phyloP scores from a whole-genome alignment of 92 coral and sea anemone genomes.

The Epizoanthus illoricatus region DNA sequence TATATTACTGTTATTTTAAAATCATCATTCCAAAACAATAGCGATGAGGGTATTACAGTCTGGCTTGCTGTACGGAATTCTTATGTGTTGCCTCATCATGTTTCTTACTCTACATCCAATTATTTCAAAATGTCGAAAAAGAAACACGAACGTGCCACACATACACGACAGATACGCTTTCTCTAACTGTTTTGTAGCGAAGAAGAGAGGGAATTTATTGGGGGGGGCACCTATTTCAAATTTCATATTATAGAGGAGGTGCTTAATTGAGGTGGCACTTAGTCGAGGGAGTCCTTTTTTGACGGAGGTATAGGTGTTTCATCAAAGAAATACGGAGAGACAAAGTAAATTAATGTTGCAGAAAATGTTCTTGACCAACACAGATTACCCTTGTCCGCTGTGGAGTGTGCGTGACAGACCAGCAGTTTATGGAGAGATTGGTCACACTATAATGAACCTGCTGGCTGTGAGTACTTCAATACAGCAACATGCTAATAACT shows the following conservation, averaged over 20 bases:
- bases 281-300: neutral
- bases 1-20: too few relatives aligned
- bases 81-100: too few relatives aligned
- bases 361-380: neutral
- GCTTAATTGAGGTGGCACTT: neutral
- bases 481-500: neutral
- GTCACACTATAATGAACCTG: constrained; percentile 98
- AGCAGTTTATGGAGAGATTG: constrained; percentile 87
- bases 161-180: too few relatives aligned
- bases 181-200: too few relatives aligned
- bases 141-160: too few relatives aligned
- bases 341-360: neutral
- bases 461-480: constrained; percentile 71
- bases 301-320: neutral
- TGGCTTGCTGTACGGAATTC: too few relatives aligned
- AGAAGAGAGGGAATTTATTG: too few relatives aligned
- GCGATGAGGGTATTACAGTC: neutral
- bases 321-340: neutral
- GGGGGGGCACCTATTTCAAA: too few relatives aligned
- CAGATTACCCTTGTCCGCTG: constrained; percentile 97
- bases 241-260: too few relatives aligned
- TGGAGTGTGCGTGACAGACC: constrained; percentile 93
- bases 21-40: too few relatives aligned
- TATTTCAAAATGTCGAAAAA: too few relatives aligned
- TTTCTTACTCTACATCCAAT: too few relatives aligned